Base-by-base conservation (phyloP, 2,113 vertebrate genomes). In the Atherinomorus stipes region DNA sequence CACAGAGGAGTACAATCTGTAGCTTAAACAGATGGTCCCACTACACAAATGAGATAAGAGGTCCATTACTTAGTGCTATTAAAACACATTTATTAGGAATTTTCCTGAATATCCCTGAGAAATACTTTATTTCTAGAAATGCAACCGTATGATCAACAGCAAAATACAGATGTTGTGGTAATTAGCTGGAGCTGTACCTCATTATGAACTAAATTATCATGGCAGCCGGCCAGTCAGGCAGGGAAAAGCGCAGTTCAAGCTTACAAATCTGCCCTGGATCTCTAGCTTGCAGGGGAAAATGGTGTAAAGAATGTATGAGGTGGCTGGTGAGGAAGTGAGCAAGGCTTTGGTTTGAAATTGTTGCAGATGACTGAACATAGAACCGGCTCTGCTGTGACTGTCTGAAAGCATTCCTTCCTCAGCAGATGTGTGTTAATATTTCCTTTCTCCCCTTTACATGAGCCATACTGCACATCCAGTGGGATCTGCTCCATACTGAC, bases 121-220 rank as follows among this genome's bases (percentile, higher is more conserved):
- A 64, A 67, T 63, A 44, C 11, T 60, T 52, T 57, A 37, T 62
- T 78, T 64, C 40, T 40, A 54, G 64, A 50, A 78, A 85, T 76
- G 64, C 31, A 79, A 74, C 74, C 71, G 18, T 74, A 19, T 84
- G 76, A 88, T 82, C 54, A 70, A 76, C 70, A 78, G 59, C 63
- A 83, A 79, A 80, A 87, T 84, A 60, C 51, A 77, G 85, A 53
- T 79, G 78, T 74, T 76, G 76, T 51, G 62, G 25, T 91, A 91
- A 92, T 92, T 88, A 89, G 78, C 68, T 76, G 49, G 74, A 84
- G 90, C 82, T 89, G 88, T 83, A 77, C 80, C 86, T 86, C 88
- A 87, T 91, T 90, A 91, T 83, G 60, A 68, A 16, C 62, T 74
- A 80, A 89, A 88, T 88, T 64, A 88, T 89, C 63, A 76, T 83